Percentiles rank a stretch among this genome's conserved stretches.
phyloP scores from a whole-genome alignment of 2,113 vertebrate genomes.

The Oryzias curvinotus region DNA sequence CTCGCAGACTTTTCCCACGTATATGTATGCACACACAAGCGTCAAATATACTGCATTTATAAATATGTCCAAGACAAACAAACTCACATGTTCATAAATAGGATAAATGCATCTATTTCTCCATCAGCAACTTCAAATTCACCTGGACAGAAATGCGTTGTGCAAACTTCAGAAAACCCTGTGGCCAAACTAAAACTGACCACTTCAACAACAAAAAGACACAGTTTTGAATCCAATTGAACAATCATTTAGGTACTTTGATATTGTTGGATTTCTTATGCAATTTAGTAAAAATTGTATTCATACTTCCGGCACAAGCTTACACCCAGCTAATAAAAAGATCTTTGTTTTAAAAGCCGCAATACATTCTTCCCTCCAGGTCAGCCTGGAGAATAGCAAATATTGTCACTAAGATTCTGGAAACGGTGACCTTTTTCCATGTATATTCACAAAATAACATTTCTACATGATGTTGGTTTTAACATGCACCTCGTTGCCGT shows the following conservation, averaged over 20 bases:
- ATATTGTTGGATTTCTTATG: too few species aligned
- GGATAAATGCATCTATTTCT: conserved; percentile 5
- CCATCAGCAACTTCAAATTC: conserved; percentile 5
- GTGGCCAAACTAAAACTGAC: conserved; percentile 12
- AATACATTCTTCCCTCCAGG: too few species aligned
- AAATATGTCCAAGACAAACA: conserved; percentile 46
- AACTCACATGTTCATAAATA: conserved; percentile 13
- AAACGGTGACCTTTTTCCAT: too few species aligned
- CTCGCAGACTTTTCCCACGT: neutral
- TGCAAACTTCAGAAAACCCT: conserved; percentile 1
- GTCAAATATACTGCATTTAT: conserved; percentile 16
- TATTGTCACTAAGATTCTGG: too few species aligned
- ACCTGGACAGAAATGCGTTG: conserved; percentile 3
- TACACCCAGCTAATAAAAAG: too few species aligned
- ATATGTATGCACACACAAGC: neutral
- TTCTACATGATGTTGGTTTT: neutral
- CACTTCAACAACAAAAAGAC: conserved; percentile 4
- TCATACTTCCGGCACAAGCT: too few species aligned
- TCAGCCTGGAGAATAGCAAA: too few species aligned
- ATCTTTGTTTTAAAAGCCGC: too few species aligned
- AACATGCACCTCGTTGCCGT: conserved; percentile 31
- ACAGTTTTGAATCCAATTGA: neutral
- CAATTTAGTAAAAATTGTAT: too few species aligned
- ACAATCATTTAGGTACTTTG: too few species aligned
- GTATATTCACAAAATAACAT: neutral